These are phyloP conservation scores for Agriopis aurantiaria DNA, from an alignment of 2,888 invertebrate species.

Conservation along the genomic window DNA sequence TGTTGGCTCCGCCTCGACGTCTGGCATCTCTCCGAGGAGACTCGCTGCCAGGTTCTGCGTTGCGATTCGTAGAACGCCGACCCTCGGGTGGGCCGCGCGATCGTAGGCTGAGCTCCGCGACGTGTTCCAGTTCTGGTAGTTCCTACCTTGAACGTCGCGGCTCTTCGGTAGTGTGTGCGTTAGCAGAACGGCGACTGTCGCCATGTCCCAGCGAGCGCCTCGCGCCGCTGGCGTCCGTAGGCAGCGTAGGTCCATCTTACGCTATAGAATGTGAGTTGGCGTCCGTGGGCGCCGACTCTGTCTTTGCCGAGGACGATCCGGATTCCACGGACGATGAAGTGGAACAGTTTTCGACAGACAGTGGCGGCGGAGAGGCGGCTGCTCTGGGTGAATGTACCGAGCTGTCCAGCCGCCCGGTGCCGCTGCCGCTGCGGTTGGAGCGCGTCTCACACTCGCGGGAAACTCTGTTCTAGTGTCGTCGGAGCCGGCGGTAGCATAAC, in stretches of 20 bases:
- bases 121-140: constrained; percentile 94
- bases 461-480: constrained; percentile 90
- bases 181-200: constrained; percentile 93
- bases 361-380: constrained; percentile 87
- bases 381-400: constrained; percentile 74
- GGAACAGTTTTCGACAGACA: constrained; percentile 94
- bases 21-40: constrained; percentile 86
- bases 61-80: constrained; percentile 83
- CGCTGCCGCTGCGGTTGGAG: constrained; percentile 66
- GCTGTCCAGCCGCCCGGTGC: constrained; percentile 72
- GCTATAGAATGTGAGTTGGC: constrained; percentile 90
- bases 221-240: constrained; percentile 93
- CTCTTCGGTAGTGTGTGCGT: constrained; percentile 91
- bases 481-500: constrained; percentile 45
- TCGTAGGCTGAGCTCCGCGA: constrained; percentile 92
- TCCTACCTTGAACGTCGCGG: constrained; percentile 93
- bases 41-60: constrained; percentile 87
- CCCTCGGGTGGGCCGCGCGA: constrained; percentile 80
- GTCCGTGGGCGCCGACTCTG: constrained; percentile 92
- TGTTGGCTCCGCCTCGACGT: constrained; percentile 90
- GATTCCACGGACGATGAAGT: constrained; percentile 94
- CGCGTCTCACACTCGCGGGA: constrained; percentile 90
- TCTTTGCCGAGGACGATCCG: constrained; percentile 90
- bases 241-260: constrained; percentile 90
- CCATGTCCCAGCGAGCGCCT: constrained; percentile 89